A percentile compares a stretch with the other conserved stretches of the same genome.
phyloP scores from a whole-genome alignment of 2,113 vertebrate genomes.

The Actenoides hombroni region DNA sequence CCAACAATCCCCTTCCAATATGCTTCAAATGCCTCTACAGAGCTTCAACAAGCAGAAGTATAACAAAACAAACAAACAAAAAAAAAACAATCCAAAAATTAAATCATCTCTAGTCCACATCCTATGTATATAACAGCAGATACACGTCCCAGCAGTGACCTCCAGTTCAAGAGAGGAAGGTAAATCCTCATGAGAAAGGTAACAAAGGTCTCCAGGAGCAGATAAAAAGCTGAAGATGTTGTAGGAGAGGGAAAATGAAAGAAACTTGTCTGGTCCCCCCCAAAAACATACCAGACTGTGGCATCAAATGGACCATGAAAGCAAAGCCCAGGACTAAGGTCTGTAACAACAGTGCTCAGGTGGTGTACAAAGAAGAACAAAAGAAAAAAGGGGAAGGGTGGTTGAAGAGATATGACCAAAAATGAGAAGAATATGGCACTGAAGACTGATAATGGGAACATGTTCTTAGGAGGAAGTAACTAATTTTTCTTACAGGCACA shows the following conservation, averaged over 20 bases:
- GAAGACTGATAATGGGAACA: background rate
- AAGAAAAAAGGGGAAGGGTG: background rate
- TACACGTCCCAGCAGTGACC: background rate
- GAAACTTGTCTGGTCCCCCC: background rate
- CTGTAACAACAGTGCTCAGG: background rate
- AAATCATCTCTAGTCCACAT: background rate
- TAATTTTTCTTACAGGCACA: background rate
- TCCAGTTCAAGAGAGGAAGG: background rate
- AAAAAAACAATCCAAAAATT: background rate
- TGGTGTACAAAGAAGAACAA: background rate
- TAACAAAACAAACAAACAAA: no score
- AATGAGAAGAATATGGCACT: background rate
- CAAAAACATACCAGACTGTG: background rate
- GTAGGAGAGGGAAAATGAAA: background rate
- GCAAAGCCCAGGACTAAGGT: background rate
- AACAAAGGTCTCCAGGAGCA: background rate
- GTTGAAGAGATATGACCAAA: background rate
- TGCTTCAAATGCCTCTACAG: background rate
- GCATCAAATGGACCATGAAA: background rate
- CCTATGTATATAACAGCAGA: background rate
- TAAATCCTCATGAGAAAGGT: background rate
- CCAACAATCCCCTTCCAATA: background rate
- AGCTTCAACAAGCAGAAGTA: background rate
- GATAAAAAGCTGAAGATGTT: constrained; percentile 3
- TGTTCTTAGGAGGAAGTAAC: background rate